phyloP scores from a whole-genome alignment of 2,797 vertebrate species.

The Neostethus bicornis region DNA sequence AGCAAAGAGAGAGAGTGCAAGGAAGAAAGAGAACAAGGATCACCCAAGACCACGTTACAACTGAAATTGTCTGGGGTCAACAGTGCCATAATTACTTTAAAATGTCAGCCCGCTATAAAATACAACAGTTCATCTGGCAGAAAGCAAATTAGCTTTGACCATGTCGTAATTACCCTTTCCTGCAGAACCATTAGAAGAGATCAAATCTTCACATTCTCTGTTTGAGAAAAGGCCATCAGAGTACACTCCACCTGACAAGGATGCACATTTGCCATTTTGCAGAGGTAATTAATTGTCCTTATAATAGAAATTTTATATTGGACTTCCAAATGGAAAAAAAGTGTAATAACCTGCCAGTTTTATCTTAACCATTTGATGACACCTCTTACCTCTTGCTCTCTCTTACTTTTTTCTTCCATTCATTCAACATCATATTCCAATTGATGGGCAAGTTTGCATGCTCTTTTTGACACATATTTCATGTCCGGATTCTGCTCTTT shows the following conservation, averaged over 20 bases:
- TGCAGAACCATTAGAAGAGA: constrained; percentile 99
- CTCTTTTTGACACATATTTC: constrained; percentile 26
- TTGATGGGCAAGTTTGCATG: constrained; percentile 43
- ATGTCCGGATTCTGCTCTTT: too few species aligned
- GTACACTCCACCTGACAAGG: constrained; percentile 99
- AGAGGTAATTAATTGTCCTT: constrained; percentile 99
- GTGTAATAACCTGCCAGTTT: constrained; percentile 98
- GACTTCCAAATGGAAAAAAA: constrained; percentile 95
- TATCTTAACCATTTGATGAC: constrained; percentile 90
- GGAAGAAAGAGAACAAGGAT: constrained; percentile 79
- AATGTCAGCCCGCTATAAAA: constrained; percentile 99
- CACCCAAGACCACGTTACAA: constrained; percentile 96
- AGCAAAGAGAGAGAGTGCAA: constrained; percentile 73
- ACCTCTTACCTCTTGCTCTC: constrained; percentile 62
- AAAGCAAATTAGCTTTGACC: constrained; percentile 99
- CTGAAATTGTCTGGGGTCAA: constrained; percentile 99
- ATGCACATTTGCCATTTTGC: constrained; percentile 99
- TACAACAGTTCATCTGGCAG: constrained; percentile 99
- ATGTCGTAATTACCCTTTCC: constrained; percentile 99
- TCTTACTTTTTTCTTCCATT: constrained; percentile 31
- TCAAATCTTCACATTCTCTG: constrained; percentile 99
- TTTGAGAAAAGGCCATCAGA: constrained; percentile 99
- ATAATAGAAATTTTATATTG: constrained; percentile 99
- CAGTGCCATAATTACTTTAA: constrained; percentile 99
- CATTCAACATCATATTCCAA: constrained; percentile 53